Evolutionary conservation across 2,888 invertebrate genomes (phyloP), one percentile per base, ranked within the genome.

Genomic region (Drosophila eohydei): DNA sequence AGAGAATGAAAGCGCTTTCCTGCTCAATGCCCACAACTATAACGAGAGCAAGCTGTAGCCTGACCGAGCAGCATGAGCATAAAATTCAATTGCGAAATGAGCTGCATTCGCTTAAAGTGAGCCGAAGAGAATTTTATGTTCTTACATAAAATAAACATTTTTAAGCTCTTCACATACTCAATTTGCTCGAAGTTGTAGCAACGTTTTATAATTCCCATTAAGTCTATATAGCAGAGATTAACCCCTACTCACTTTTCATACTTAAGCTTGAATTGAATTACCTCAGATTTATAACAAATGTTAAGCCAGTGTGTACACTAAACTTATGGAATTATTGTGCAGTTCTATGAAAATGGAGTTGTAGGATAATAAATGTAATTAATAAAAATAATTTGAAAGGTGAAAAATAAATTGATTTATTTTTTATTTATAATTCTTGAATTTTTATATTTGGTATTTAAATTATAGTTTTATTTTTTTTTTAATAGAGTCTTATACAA

Each of bases 1-100:
- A 55, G 50, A 51, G 52, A 76, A 61, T 57, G 51, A 41, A 69
- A 57, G 50, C 21, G 11, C n/a, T 51, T 38, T 38, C n/a, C 51
- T 52, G 32, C 32, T 40, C 34, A 68, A 40, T 69, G 62, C 48
- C 51, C 67, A 55, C 34, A 14, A 36, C 36, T 14, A 44, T 43
- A 58, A 54, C 55, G 28, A 26, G n/a, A 26, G n/a, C 38, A 48
- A 62, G 50, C 41, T 14, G 21, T 38, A 38, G 26, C 36, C 9
- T 2, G 8, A 8, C 11, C 14, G 28, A 16, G 41, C 30, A 48
- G 14, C 59, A 54, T 51, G 43, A 28, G 61, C 63, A 58, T 60
- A 28, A 67, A 81, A 78, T 64, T 58, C 46, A 71, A 74, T 81
- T 71, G 58, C 8, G 36, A 40, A 78, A 56, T 34, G 34, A 61